Evolutionary conservation across 2,797 vertebrate species (phyloP).

Genomic region (Gadopsis marmoratus): DNA sequence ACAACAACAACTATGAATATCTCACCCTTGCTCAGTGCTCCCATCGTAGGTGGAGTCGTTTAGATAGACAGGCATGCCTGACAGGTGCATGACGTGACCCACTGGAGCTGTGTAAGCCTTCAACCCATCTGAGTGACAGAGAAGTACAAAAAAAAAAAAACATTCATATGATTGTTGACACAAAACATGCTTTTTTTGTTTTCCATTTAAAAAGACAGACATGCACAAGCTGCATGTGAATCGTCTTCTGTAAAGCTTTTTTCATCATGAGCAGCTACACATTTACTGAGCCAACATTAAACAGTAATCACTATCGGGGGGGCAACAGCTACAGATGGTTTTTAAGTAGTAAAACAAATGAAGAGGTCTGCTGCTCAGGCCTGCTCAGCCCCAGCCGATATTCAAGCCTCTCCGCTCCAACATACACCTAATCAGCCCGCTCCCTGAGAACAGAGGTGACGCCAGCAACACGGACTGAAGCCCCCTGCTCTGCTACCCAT

Average conservation of each 20-base stretch:
- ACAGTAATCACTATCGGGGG: conserved; percentile 25
- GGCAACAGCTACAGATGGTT: conserved; percentile 48
- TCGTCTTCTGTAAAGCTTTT: conserved; percentile 3
- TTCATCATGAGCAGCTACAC: conserved; percentile 22
- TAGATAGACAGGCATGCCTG: conserved; percentile 85
- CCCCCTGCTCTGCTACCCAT: conserved; percentile 40
- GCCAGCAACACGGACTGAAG: conserved; percentile 49
- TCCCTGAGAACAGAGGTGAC: conserved; percentile 49
- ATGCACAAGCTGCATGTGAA: conserved; percentile 5
- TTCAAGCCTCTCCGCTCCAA: conserved; percentile 43
- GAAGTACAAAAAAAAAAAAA: not conserved
- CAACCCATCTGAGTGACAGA: conserved; percentile 86
- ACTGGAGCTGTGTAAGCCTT: conserved; percentile 91
- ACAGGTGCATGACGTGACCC: conserved; percentile 90
- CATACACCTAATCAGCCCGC: conserved; percentile 67
- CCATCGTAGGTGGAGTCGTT: conserved; percentile 96
- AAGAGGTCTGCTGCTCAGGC: conserved; percentile 26
- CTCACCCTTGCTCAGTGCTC: conserved; percentile 88
- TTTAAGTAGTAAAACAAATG: conserved; percentile 63
- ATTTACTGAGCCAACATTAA: conserved; percentile 26
- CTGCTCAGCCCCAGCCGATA: conserved; percentile 52
- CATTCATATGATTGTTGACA: conserved; percentile 9
- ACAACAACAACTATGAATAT: conserved; percentile 5
- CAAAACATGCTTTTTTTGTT: conserved; percentile 6
- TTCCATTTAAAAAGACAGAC: not conserved